Percentiles rank a stretch among this genome's conserved stretches.
These are phyloP conservation scores for Trissolcus brochymenae DNA, from an alignment of 2,888 invertebrate species.

Conservation along the genomic window DNA sequence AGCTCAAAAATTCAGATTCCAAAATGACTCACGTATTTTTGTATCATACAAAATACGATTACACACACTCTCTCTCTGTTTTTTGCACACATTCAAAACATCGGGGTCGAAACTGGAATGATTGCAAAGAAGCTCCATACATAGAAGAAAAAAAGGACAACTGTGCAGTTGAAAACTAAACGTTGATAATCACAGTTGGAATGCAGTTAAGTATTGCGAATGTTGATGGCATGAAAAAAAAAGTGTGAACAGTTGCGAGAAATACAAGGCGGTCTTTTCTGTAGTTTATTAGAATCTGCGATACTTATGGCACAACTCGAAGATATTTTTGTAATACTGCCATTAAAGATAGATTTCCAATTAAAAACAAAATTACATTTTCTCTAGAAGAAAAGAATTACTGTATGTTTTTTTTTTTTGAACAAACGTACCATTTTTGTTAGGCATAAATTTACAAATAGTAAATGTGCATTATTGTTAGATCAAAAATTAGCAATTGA, in stretches of 20 bases:
- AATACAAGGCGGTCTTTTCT: background rate
- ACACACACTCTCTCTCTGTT: slow-evolving; percentile 23
- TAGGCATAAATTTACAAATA: slow-evolving; percentile 4
- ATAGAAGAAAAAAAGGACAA: background rate
- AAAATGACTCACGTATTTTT: slow-evolving; percentile 18
- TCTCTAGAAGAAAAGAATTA: background rate
- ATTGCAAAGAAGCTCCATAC: slow-evolving; percentile 29
- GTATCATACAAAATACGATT: slow-evolving; percentile 38
- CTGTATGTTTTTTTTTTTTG: background rate
- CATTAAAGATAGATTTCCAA: background rate
- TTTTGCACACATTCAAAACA: slow-evolving; percentile 31
- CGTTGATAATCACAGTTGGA: slow-evolving; percentile 49
- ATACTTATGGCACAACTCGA: slow-evolving; percentile 66
- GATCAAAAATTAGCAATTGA: slow-evolving; percentile 22
- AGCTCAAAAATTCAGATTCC: slow-evolving; percentile 42
- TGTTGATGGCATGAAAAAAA: slow-evolving; percentile 3
- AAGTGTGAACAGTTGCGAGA: background rate
- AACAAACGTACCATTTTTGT: background rate
- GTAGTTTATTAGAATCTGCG: background rate
- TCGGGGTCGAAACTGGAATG: slow-evolving; percentile 38
- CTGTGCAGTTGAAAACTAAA: slow-evolving; percentile 10
- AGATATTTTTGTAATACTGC: slow-evolving; percentile 24
- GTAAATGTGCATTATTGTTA: slow-evolving; percentile 28
- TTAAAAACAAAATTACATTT: background rate
- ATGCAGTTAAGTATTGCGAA: slow-evolving; percentile 47